Evolutionary conservation across 2,888 invertebrate genomes (phyloP).

Genomic region (Dione juno): DNA sequence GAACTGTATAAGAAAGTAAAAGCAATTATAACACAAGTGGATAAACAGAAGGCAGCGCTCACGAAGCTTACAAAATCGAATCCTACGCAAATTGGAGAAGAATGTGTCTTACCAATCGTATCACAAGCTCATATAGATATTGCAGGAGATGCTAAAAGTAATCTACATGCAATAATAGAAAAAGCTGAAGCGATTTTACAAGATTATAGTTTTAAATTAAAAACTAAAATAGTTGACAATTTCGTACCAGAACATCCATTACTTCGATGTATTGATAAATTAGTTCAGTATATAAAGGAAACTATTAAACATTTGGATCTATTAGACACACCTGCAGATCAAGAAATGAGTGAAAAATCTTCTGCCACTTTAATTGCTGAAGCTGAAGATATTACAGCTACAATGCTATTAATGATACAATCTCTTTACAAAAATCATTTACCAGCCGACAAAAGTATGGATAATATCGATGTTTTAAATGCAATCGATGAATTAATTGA

Average conservation of each 20-base stretch:
- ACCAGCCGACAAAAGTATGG: slow-evolving; percentile 53
- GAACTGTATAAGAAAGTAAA: slow-evolving; percentile 64
- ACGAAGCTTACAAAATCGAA: slow-evolving; percentile 60
- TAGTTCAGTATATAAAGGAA: slow-evolving; percentile 59
- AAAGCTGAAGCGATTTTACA: slow-evolving; percentile 59
- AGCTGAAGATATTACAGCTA: slow-evolving; percentile 71
- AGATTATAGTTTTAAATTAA: slow-evolving; percentile 64
- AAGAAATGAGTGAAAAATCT: slow-evolving; percentile 55
- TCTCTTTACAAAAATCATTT: slow-evolving; percentile 76
- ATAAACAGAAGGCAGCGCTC: slow-evolving; percentile 69
- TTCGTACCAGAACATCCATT: slow-evolving; percentile 63
- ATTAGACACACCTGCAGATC: slow-evolving; percentile 55
- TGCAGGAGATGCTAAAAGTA: slow-evolving; percentile 59
- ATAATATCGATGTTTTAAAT: slow-evolving; percentile 62
- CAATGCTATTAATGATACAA: slow-evolving; percentile 63
- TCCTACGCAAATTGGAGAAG: slow-evolving; percentile 62
- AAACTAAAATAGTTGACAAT: slow-evolving; percentile 51
- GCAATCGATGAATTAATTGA: slow-evolving; percentile 71
- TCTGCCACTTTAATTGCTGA: slow-evolving; percentile 53
- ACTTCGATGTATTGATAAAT: slow-evolving; percentile 60
- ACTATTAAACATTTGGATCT: slow-evolving; percentile 55
- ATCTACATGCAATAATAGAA: slow-evolving; percentile 57
- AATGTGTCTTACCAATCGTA: slow-evolving; percentile 51
- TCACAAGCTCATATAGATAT: slow-evolving; percentile 71
- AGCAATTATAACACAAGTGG: slow-evolving; percentile 58